Percentiles rank a stretch among this genome's conserved stretches.
Conservation (phyloP, 2,113 vertebrate genomes). For the Daboia siamensis region DNA sequence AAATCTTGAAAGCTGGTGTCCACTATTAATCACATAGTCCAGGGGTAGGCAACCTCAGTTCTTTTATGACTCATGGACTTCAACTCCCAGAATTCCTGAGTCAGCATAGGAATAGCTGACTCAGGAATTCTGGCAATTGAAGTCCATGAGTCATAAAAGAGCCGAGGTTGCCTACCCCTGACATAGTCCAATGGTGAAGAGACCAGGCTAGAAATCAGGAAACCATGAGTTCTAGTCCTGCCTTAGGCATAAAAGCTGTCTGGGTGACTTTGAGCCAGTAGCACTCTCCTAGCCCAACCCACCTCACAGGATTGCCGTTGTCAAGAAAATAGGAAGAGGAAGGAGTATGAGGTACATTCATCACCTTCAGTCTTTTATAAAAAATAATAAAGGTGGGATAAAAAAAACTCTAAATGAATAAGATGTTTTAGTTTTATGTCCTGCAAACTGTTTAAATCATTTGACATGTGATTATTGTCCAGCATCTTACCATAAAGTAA, state of each 20-base stretch:
- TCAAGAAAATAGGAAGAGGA: neutral
- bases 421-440: neutral
- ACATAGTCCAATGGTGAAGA: neutral
- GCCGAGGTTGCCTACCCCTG: too few species aligned
- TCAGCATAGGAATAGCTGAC: too few species aligned
- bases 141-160: too few species aligned
- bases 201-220: neutral
- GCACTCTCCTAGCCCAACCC: neutral
- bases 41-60: neutral
- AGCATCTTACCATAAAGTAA: neutral
- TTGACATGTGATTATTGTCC: neutral
- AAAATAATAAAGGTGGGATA: neutral
- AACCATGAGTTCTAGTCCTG: neutral
- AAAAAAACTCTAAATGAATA: neutral
- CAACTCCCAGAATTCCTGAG: too few species aligned
- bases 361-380: neutral
- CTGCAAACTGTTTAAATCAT: neutral
- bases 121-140: too few species aligned
- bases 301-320: neutral
- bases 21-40: neutral
- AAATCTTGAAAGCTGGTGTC: neutral
- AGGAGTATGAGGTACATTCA: neutral
- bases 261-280: neutral
- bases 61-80: too few species aligned
- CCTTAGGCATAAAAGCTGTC: neutral